These are phyloP conservation scores for Nothobranchius kuhntae DNA, from an alignment of 2,113 vertebrate species.

Conservation along the genomic window DNA sequence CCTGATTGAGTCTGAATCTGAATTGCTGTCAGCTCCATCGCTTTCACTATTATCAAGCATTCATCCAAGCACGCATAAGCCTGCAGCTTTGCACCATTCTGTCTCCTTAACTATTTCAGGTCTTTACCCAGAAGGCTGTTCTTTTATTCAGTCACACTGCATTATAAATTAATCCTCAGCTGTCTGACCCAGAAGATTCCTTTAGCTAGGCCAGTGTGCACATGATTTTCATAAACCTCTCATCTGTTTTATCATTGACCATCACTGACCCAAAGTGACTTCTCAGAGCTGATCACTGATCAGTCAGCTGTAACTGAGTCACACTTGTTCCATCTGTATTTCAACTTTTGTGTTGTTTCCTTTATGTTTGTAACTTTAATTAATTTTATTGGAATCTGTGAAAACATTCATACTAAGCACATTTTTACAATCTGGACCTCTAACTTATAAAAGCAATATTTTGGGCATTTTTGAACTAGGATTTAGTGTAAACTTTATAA, in stretches of 20 bases:
- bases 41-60: neutral
- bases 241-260: neutral
- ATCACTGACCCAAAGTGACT: neutral
- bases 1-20: neutral
- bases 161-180: conserved; percentile 59
- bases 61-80: conserved; percentile 4
- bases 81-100: conserved; percentile 17
- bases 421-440: no score
- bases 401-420: no score
- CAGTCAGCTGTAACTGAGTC: neutral
- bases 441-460: no score
- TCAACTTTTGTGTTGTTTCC: neutral
- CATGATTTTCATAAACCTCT: neutral
- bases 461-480: no score
- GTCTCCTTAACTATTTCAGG: conserved; percentile 21
- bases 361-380: neutral
- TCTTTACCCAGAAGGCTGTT: conserved; percentile 48
- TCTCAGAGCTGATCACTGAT: neutral
- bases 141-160: conserved; percentile 49
- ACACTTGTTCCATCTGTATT: neutral
- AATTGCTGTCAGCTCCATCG: conserved; percentile 7
- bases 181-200: conserved; percentile 46
- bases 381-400: no score
- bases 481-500: no score
- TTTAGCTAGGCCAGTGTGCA: conserved; percentile 5